Conservation (phyloP, 2,113 vertebrate species). For the Python bivittatus region DNA sequence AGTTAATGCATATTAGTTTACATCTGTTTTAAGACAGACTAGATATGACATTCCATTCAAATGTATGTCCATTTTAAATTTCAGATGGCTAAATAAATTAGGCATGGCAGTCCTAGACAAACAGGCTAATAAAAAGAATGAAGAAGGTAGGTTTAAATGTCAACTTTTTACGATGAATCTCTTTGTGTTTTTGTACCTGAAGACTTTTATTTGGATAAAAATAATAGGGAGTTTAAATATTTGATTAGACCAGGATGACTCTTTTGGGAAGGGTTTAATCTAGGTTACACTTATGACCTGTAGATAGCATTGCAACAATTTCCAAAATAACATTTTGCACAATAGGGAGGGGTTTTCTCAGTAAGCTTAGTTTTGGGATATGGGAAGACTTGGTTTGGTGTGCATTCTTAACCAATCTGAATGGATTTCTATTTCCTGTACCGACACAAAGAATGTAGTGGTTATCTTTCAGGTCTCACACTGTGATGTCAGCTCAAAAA, state of each 20-base stretch:
- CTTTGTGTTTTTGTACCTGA: not conserved
- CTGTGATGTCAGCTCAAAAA: not conserved
- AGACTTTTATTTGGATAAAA: not conserved
- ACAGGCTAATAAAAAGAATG: constrained; percentile 68
- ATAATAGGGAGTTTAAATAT: not conserved
- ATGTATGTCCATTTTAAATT: constrained; percentile 47
- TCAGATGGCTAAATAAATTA: constrained; percentile 94
- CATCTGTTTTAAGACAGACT: not conserved
- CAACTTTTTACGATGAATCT: not conserved
- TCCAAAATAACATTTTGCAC: not conserved
- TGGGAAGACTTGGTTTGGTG: not conserved
- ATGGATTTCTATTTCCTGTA: not conserved
- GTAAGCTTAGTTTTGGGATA: not conserved
- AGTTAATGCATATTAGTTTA: not conserved
- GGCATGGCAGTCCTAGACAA: constrained; percentile 85
- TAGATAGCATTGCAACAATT: not conserved
- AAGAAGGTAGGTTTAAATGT: constrained; percentile 70
- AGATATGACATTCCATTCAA: not conserved
- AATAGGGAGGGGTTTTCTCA: not conserved
- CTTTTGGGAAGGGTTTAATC: not conserved
- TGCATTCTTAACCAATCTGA: not conserved
- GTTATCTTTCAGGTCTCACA: not conserved
- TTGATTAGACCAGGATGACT: not conserved
- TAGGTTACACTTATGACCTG: not conserved
- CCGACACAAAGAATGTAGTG: not conserved